Percentiles rank a stretch among this genome's conserved stretches.
Evolutionary conservation across 2,113 vertebrate species (phyloP).

Genomic region (Oreotrochilus melanogaster): DNA sequence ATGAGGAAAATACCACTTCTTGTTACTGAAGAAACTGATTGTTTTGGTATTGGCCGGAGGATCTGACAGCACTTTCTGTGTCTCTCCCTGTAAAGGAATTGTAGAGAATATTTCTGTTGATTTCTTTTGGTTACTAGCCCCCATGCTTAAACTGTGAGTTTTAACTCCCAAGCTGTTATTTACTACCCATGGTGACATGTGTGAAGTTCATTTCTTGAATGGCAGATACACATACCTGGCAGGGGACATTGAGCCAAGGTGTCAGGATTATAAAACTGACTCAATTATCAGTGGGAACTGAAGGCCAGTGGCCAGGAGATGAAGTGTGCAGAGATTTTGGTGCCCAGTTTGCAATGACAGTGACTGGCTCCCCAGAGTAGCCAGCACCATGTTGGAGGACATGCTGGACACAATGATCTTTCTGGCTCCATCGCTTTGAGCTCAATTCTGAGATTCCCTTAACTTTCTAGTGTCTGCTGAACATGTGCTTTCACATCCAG

Average conservation of each 20-base stretch:
- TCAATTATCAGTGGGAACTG: neutral
- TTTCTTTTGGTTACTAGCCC: neutral
- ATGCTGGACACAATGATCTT: neutral
- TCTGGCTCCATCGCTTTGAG: neutral
- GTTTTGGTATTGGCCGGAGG: neutral
- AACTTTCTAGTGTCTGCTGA: neutral
- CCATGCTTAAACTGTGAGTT: neutral
- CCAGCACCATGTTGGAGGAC: neutral
- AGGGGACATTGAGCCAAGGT: accelerated
- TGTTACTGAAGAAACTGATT: neutral
- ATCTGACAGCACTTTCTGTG: neutral
- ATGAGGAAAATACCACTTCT: neutral
- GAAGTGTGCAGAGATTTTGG: neutral
- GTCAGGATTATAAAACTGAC: accelerated
- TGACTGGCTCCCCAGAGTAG: too few species aligned
- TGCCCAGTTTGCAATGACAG: neutral
- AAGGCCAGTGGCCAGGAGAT: neutral
- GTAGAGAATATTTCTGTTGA: neutral
- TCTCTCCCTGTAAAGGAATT: neutral
- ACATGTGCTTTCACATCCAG: accelerated
- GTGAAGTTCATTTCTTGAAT: neutral
- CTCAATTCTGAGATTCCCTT: neutral
- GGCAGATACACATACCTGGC: neutral
- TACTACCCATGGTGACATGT: accelerated
- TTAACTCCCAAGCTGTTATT: neutral